phyloP scores from a whole-genome alignment of 1,140 invertebrate genomes.

The Acromyrmex echinatior region DNA sequence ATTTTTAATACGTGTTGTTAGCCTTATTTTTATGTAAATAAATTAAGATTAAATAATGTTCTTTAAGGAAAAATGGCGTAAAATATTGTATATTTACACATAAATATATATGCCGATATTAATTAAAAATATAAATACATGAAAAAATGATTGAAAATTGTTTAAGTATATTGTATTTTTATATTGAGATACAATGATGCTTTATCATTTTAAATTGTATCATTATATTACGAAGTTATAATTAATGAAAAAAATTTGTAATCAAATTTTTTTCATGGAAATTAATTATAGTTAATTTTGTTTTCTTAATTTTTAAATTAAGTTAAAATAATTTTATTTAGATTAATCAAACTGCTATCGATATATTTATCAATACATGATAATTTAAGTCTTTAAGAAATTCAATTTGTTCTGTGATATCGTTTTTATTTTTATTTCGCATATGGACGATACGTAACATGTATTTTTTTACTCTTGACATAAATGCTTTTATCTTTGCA shows the following conservation, averaged over 20 bases:
- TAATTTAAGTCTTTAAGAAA: background rate
- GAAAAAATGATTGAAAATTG: background rate
- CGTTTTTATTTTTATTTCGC: background rate
- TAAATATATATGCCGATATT: constrained; percentile 11
- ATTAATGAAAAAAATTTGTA: constrained; percentile 3
- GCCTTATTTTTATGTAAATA: constrained; percentile 51
- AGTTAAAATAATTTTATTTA: constrained; percentile 7
- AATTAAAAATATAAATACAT: constrained; percentile 14
- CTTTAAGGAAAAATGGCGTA: constrained; percentile 1
- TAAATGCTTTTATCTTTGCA: constrained; percentile 12
- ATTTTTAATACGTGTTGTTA: constrained; percentile 18
- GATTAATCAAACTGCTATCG: background rate
- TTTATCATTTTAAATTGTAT: background rate
- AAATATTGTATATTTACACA: constrained; percentile 35
- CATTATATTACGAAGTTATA: background rate
- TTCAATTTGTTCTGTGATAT: background rate
- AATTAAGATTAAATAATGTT: constrained; percentile 24
- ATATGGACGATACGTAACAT: background rate
- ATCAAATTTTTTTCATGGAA: background rate
- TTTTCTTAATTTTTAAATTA: background rate
- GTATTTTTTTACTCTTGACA: background rate
- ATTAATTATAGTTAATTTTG: background rate
- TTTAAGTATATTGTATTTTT: constrained; percentile 25
- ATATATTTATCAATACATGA: background rate
- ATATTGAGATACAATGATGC: background rate